phyloP scores from a whole-genome alignment of 2,113 vertebrate species.

The Sceloporus undulatus region DNA sequence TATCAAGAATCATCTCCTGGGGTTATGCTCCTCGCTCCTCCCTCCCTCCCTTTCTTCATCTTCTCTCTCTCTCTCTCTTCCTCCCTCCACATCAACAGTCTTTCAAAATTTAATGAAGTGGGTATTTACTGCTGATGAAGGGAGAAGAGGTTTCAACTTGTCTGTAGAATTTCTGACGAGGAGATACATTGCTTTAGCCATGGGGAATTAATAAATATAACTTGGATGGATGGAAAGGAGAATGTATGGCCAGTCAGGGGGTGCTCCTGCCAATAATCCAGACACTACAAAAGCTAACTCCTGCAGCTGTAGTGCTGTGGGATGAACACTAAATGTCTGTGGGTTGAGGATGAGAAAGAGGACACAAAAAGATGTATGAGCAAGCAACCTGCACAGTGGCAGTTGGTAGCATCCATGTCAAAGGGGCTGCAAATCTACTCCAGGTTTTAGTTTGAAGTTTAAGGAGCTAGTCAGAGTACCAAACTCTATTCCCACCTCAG shows the following conservation, averaged over 20 bases:
- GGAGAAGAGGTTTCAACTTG: conserved; percentile 24
- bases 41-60: neutral
- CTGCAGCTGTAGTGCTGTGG: neutral
- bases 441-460: too few relatives aligned
- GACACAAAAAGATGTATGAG: neutral
- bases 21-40: conserved; percentile 23
- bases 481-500: too few relatives aligned
- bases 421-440: too few relatives aligned
- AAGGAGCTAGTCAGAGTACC: too few relatives aligned
- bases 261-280: neutral
- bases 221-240: neutral
- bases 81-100: neutral
- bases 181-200: accelerated
- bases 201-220: neutral
- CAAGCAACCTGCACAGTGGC: neutral
- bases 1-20: conserved; percentile 58
- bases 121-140: conserved; percentile 22
- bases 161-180: neutral
- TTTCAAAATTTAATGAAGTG: conserved; percentile 28
- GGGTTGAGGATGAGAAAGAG: neutral
- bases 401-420: too few relatives aligned
- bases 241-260: neutral
- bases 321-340: neutral
- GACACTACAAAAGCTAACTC: neutral
- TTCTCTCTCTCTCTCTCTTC: neutral